Base-by-base conservation (phyloP, 2,113 vertebrate genomes). In the Podocnemis expansa region DNA sequence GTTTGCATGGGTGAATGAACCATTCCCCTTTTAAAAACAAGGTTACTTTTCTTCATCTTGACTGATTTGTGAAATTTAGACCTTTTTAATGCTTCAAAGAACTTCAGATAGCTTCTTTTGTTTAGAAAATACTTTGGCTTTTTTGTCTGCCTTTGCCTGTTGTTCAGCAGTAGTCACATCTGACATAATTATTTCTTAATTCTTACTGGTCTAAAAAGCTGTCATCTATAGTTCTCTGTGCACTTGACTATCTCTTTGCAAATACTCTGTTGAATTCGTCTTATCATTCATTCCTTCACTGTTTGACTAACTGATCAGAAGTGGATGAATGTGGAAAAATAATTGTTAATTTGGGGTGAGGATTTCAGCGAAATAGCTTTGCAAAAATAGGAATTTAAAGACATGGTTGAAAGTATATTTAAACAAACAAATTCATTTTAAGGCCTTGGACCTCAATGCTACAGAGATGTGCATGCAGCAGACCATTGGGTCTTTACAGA, bases 1-100 rank as follows among this genome's bases (percentile, higher is more conserved):
- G 24, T 0, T 0, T 63, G 54, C 55, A 51, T 70, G 45, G 14
- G n/a, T 81, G 56, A 88, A 54, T 52, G 52, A 75, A 54, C 14
- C 54, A 67, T 10, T 56, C 41, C 25, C 24, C 2, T 75, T 75
- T 75, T 41, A 84, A 51, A 7, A 52, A 60, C 87, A 83, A 73
- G 11, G 21, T 22, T 31, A 10, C 5, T 2, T 75, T 58, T 47
- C 47, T 79, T 73, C 6, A 8, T 2, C 60, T 21, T 22, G 22
- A 9, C 24, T 31, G 58, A 8, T 10, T 29, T 34, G 12, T 47
- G 54, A 41, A 84, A 31, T 80, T 4, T 55, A 67, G n/a, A 16
- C 75, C 75, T 76, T 8, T 86, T 87, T 58, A 13, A 76, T 41
- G 54, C 27, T 76, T 55, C 25, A 12, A 22, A 78, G 22, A 67